Base-by-base conservation (phyloP, 2,113 vertebrate genomes). In the Edolisoma coerulescens region DNA sequence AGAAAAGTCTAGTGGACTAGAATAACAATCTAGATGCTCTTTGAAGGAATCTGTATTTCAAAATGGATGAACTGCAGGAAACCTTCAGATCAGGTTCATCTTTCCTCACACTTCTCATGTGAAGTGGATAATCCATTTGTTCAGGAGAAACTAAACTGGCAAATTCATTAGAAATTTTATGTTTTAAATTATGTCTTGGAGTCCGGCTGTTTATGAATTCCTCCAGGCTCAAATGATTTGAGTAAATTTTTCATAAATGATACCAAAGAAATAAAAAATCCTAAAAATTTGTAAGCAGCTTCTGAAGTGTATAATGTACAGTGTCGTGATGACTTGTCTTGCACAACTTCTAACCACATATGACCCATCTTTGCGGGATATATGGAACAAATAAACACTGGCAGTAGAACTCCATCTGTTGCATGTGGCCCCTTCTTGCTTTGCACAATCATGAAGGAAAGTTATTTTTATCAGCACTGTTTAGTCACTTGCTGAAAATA, bases 391-490 rank as follows among this genome's bases (percentile, higher is more conserved):
- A 89, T 61, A 94, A 71, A 75, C 89, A 60, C 24, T 14, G 47
- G 30, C 56, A 80, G 75, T 60, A 75, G 57, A 84, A 70, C n/a
- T 74, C 86, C 93, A 88, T 93, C 64, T 96, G 94, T 70, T 87
- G 63, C 30, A 33, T 56, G 61, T 44, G 65, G 57, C 47, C 82
- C 52, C 33, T 70, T 78, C 91, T 91, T 84, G 35, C 65, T 93
- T 71, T 87, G 70, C 50, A 96, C 77, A 95, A 57, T 73, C 73
- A 59, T 89, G 89, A 80, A 56, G 30, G 60, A 87, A 96, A 97
- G 78, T 89, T 96, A 95, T 97, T 98, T 97, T 96, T 93, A 90
- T 93, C 73, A 80, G 68, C 16, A 67, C 30, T 82, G 67, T 90
- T 94, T 90, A 97, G 89, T 89, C 49, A 87, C 83, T 95, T 85